A percentile compares a stretch with the other conserved stretches of the same genome.
Evolutionary conservation across 2,797 vertebrate species (phyloP).

Genomic region (Carcharodon carcharias): DNA sequence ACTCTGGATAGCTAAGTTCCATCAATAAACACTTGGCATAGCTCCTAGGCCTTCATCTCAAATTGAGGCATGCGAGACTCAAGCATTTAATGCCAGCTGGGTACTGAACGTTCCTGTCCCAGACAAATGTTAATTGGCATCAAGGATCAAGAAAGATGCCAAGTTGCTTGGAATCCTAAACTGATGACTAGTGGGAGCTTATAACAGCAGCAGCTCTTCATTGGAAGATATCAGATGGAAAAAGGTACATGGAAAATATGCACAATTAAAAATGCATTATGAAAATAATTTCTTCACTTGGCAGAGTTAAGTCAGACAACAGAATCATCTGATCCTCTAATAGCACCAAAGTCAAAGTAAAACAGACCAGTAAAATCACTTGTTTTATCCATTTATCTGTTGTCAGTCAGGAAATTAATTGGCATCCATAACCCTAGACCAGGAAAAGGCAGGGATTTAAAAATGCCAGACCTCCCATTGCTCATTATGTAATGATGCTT

Average conservation of each 20-base stretch:
- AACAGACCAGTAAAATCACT: not conserved
- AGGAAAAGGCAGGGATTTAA: not conserved
- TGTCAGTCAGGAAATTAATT: not conserved
- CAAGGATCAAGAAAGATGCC: not conserved
- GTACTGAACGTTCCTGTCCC: not conserved
- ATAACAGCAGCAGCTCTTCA: not conserved
- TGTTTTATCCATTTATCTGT: not conserved
- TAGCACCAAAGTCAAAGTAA: not conserved
- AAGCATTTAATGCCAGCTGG: not conserved
- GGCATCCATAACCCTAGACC: not conserved
- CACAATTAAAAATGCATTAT: not conserved
- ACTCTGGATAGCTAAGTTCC: not conserved
- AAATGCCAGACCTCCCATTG: not conserved
- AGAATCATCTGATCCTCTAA: not conserved
- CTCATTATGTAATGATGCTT: not conserved
- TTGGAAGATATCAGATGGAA: not conserved
- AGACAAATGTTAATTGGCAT: constrained; percentile 9
- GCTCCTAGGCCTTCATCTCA: not conserved
- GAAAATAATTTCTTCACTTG: not conserved
- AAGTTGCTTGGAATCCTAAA: not conserved
- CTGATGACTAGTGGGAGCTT: not conserved
- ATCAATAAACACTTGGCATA: not conserved
- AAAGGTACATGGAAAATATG: not conserved
- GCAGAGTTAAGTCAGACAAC: not conserved
- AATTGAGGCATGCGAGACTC: not conserved